Evolutionary conservation across 2,888 invertebrate genomes (phyloP).

Genomic region (Palloptera scutellata): DNA sequence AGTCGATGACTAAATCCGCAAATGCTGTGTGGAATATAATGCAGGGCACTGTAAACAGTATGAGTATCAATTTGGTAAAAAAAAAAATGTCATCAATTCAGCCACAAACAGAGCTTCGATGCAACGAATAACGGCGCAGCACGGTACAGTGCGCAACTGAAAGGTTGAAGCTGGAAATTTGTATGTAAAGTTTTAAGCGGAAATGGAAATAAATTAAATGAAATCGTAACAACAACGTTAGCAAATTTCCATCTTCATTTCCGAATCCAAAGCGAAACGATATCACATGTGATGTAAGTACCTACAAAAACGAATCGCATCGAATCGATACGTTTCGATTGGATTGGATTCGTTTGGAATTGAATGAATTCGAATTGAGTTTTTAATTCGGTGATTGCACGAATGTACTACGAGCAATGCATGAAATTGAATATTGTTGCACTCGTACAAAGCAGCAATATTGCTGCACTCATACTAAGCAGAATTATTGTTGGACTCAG

Average conservation of each 20-base stretch:
- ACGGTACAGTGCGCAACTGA: no score
- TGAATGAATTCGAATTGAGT: constrained; percentile 27
- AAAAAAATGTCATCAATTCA: no score
- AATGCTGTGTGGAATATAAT: no score
- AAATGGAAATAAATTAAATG: constrained; percentile 22
- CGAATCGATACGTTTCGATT: background rate
- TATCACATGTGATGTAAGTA: background rate
- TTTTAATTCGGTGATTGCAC: constrained; percentile 26
- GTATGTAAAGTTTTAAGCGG: no score
- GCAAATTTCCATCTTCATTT: constrained; percentile 36
- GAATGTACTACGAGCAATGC: constrained; percentile 15
- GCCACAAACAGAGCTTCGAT: no score
- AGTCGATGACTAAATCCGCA: no score
- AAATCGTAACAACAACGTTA: constrained; percentile 27
- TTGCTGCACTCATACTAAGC: background rate
- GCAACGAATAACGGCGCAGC: no score
- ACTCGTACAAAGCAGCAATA: constrained; percentile 4
- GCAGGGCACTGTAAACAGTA: no score
- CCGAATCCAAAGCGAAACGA: constrained; percentile 14
- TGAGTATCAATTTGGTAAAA: no score
- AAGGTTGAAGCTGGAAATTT: no score
- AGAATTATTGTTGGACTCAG: background rate
- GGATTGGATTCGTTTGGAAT: constrained; percentile 16
- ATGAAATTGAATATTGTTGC: constrained; percentile 23
- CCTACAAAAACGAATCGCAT: background rate